Percentiles rank a stretch among this genome's conserved stretches.
These are phyloP conservation scores for Galerucella pusilla DNA, from an alignment of 2,888 invertebrate species.

Conservation along the genomic window DNA sequence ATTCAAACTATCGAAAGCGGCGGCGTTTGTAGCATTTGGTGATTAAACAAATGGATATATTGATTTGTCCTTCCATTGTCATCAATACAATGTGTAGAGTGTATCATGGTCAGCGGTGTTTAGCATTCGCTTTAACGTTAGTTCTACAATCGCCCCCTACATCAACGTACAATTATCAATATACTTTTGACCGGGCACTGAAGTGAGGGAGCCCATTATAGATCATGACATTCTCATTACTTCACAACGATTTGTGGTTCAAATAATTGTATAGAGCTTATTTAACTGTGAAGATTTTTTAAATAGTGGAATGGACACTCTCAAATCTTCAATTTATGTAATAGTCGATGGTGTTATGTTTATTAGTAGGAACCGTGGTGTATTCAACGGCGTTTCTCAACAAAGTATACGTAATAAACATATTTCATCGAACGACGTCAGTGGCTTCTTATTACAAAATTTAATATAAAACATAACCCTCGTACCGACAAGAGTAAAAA, in stretches of 20 bases:
- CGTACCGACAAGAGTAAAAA: slow-evolving; percentile 3
- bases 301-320: background rate
- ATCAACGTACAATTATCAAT: slow-evolving; percentile 42
- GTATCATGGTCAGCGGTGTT: slow-evolving; percentile 29
- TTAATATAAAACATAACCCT: slow-evolving; percentile 19
- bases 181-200: slow-evolving; percentile 47
- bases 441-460: slow-evolving; percentile 13
- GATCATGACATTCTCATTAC: slow-evolving; percentile 41
- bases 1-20: background rate
- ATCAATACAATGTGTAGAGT: slow-evolving; percentile 12
- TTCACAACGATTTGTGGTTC: slow-evolving; percentile 44
- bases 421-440: background rate
- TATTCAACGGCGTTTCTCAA: background rate
- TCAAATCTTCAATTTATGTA: background rate
- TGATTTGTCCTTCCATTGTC: slow-evolving; percentile 22
- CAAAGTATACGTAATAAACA: background rate
- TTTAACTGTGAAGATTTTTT: slow-evolving; percentile 28
- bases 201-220: slow-evolving; percentile 41
- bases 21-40: background rate
- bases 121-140: slow-evolving; percentile 4
- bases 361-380: too few relatives aligned
- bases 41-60: slow-evolving; percentile 17
- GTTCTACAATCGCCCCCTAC: slow-evolving; percentile 22
- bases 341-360: too few relatives aligned
- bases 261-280: slow-evolving; percentile 30